Evolutionary conservation across 2,888 invertebrate species (phyloP), one percentile per base, ranked within the genome.

Genomic region (Gryllus longicercus): DNA sequence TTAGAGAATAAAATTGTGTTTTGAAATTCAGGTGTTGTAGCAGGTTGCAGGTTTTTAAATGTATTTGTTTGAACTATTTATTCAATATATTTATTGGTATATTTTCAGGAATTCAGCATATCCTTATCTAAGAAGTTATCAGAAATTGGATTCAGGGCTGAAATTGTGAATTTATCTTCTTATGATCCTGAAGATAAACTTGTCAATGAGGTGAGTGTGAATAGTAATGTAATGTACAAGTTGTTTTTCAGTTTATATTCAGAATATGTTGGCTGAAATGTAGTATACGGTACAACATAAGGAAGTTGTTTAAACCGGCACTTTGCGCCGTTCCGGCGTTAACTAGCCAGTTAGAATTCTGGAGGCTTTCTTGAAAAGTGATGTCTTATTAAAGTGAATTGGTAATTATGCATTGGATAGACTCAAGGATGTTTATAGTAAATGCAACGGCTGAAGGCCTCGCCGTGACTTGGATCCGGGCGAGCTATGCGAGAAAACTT

Each of bases 101-200:
- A 49, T 18, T 78, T 23, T n/a, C n/a, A 38, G 23, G 10, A 38
- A 74, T 76, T 50, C 80, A 75, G 25, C 76, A 80, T 78, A 18
- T 12, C 18, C 79, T 79, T 75, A 75, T 77, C 25, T 50, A n/a
- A 78, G 16, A 38, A 18, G 21, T 81, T 79, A 16, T 51, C 76
- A 51, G 75, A 78, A 3, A 79, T 25, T 12, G 75, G 51, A n/a
- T 18, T 81, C 12, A 74, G 23, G 12, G 50, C 12, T 16, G 78
- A 81, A 76, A 4, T 80, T 8, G 14, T 80, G 50, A 78, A 81
- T 77, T 38, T 81, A 50, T 51, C 75, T 14, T 50, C 50, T 8
- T 78, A 78, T 76, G 81, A 81, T 23, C 81, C 80, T n/a, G 81
- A 81, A 80, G 81, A 81, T 16, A 81, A 79, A 14, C 49, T 81